Evolutionary conservation across 2,888 invertebrate genomes (phyloP).

Genomic region (Xestia rhomboidea): DNA sequence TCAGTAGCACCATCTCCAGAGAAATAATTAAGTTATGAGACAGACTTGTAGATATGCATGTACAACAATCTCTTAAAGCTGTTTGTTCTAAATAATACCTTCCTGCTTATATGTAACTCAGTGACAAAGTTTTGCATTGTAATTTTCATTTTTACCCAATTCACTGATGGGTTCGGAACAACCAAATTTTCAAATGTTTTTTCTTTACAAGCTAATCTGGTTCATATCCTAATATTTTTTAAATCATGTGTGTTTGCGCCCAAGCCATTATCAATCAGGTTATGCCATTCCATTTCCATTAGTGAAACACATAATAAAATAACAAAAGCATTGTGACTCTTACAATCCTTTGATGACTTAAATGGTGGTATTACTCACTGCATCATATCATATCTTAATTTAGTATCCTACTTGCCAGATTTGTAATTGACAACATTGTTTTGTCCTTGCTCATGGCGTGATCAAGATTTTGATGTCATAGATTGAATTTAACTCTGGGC

Average conservation of each 20-base stretch:
- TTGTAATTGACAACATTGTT: conserved; percentile 76
- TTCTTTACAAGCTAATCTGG: neutral
- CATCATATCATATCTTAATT: conserved; percentile 59
- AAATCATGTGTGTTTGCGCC: too few species aligned
- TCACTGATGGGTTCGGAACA: neutral
- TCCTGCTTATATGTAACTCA: conserved; percentile 7
- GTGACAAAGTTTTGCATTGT: neutral
- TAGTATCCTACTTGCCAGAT: conserved; percentile 65
- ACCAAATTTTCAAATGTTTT: neutral
- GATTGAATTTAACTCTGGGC: conserved; percentile 53
- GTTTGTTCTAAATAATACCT: conserved; percentile 8
- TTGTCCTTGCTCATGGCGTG: conserved; percentile 73
- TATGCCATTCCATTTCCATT: neutral
- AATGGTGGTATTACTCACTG: conserved; percentile 50
- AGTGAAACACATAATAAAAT: neutral
- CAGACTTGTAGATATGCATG: conserved; percentile 26
- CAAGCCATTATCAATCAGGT: neutral
- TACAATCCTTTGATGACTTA: conserved; percentile 13
- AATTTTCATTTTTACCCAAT: neutral
- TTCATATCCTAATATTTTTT: neutral
- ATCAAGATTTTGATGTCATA: conserved; percentile 72
- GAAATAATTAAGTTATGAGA: conserved; percentile 30
- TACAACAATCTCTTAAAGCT: conserved; percentile 25
- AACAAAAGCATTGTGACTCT: neutral
- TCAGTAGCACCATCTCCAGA: conserved; percentile 21